Conservation (phyloP, 2,888 invertebrate species). For the Eupithecia insigniata region DNA sequence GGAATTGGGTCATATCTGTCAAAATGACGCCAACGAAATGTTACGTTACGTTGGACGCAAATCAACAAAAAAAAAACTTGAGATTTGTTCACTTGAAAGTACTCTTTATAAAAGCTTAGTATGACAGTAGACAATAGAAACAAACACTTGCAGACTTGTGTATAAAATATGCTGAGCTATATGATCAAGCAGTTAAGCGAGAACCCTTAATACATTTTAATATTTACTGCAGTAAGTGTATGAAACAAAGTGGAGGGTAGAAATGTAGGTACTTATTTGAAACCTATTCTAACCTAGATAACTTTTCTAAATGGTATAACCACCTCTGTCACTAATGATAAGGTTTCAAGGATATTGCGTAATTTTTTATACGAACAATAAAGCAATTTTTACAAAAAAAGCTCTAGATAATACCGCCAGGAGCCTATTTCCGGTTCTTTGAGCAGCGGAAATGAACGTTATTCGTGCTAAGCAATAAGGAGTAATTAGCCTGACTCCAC, state of each 20-base stretch:
- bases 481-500: slow-evolving; percentile 37
- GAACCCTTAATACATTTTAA: background rate
- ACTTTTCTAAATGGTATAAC: background rate
- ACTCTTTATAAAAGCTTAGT: too few relatives aligned
- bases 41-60: background rate
- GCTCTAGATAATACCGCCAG: slow-evolving; percentile 13
- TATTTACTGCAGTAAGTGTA: background rate
- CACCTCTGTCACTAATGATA: background rate
- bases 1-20: background rate
- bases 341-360: background rate
- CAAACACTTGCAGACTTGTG: background rate
- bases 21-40: background rate
- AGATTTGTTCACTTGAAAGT: background rate
- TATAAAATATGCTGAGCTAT: background rate
- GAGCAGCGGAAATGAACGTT: slow-evolving; percentile 39
- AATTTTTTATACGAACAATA: background rate
- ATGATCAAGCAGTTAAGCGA: background rate
- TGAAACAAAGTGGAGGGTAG: too few relatives aligned
- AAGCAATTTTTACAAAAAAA: slow-evolving; percentile 7
- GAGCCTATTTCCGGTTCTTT: slow-evolving; percentile 42
- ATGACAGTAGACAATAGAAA: too few relatives aligned
- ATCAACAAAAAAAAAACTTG: background rate
- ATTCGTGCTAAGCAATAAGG: slow-evolving; percentile 43
- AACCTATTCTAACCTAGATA: background rate
- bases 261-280: background rate